Evolutionary conservation across 1,140 invertebrate species (phyloP), one percentile per base, ranked within the genome.

Genomic region (Diorhabda elongata): DNA sequence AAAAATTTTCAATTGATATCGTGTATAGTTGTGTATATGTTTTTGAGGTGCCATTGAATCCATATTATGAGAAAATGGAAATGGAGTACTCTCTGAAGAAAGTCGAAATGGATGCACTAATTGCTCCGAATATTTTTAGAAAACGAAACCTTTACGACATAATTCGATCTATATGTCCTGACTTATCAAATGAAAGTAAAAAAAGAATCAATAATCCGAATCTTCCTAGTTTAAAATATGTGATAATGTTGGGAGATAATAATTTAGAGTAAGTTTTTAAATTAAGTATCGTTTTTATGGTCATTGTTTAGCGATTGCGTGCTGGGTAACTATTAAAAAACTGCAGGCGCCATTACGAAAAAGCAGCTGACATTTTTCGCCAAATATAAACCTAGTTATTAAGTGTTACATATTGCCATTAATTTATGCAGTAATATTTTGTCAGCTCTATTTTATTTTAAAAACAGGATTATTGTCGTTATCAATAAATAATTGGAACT

Each of bases 51-150:
- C 89, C 90, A 60, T 86, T 97, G 5, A 98, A 98, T 82, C 95
- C 95, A 0, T 84, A 87, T 0, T 97, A 93, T 76, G 87, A 91
- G 77, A 83, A 85, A 6, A 75, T 82, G 8, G 96, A 98, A 79
- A 68, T 98, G 1, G 85, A 88, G 64, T 96, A 91, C 77, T 91
- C 90, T 60, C 77, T 98, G 3, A 87, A 91, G 5, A 94, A 95
- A 82, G 91, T 93, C 8, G 83, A 84, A 7, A 81, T 91, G 0
- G 94, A 91, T 76, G 89, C 89, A 1, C 77, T 97, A 0, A 77
- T 97, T 3, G 84, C 89, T 2, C 85, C 89, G 0, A 87, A 89
- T 41, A 81, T 75, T 3, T 89, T 89, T 69, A 90, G 87, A 75
- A 85, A 79, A 0, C 88, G 90, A 70, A 83, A 94, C 71, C 97